Base-by-base conservation (phyloP, 1,140 invertebrate species). In the Grapholita molesta region DNA sequence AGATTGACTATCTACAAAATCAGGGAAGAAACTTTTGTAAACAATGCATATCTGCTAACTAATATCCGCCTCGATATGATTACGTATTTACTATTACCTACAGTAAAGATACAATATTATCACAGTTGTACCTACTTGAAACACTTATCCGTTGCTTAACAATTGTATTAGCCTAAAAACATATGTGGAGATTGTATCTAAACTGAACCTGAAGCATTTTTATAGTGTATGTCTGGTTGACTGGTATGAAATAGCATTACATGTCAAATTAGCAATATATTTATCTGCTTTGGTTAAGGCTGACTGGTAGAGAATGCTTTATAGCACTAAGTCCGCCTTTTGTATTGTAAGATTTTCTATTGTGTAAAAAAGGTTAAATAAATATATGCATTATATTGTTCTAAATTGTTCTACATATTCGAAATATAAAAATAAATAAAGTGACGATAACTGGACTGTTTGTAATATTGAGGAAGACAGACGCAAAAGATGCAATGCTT, bases 401-500 rank as follows among this genome's bases (percentile, higher is more conserved):
- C n/a, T n/a, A n/a, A n/a, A n/a, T n/a, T n/a, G n/a, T n/a, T n/a
- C n/a, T n/a, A n/a, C n/a, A n/a, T n/a, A n/a, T n/a, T n/a, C n/a
- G n/a, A n/a, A n/a, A n/a, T n/a, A n/a, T n/a, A n/a, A n/a, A n/a
- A n/a, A n/a, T n/a, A n/a, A n/a, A n/a, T n/a, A n/a, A n/a, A n/a
- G n/a, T n/a, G n/a, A n/a, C n/a, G n/a, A n/a, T n/a, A n/a, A n/a
- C n/a, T n/a, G n/a, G n/a, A n/a, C 42, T 3, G 18, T 48, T 48
- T 48, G 8, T 21, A 21, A 7, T 21, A 21, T 48, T 48, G 15
- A 2, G 18, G 3, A 5, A 18, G 18, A 48, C 21, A 38, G 71
- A 42, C 71, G 64, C 71, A 73, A 69, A 71, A 69, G 18, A 67
- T 65, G 24, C 21, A 23, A 70, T 48, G 69, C 71, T 69, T 69